A percentile compares a stretch with the other conserved stretches of the same genome.
Evolutionary conservation across 2,797 vertebrate genomes (phyloP).

Genomic region (Setipinna tenuifilis): DNA sequence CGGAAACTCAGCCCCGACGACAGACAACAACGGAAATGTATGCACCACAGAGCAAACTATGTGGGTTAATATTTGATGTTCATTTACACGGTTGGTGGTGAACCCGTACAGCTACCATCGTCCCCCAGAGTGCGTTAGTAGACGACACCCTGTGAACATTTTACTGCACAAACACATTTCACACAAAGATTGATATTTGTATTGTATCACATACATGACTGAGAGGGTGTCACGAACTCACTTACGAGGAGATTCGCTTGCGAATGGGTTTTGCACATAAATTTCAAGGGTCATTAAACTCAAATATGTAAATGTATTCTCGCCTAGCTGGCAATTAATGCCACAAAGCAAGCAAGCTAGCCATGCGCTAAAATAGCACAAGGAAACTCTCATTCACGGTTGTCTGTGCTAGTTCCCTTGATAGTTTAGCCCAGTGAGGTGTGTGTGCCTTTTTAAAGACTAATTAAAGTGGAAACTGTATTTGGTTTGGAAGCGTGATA

Average conservation of each 20-base stretch:
- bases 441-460: neutral
- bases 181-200: neutral
- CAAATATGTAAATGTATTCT: neutral
- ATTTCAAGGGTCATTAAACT: neutral
- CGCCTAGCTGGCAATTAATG: neutral
- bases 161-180: neutral
- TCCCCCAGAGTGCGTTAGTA: neutral
- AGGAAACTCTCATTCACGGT: neutral
- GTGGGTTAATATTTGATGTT: neutral
- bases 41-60: neutral
- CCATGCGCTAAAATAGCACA: neutral
- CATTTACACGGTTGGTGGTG: neutral
- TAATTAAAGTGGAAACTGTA: too few relatives aligned
- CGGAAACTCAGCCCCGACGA: neutral
- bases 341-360: neutral
- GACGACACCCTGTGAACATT: neutral
- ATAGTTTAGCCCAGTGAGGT: neutral
- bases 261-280: neutral
- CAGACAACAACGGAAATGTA: slow-evolving; percentile 15
- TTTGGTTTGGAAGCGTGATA: too few relatives aligned
- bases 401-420: neutral
- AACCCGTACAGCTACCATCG: neutral
- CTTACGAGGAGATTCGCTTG: neutral
- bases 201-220: neutral
- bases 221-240: neutral